A percentile compares a stretch with the other conserved stretches of the same genome.
These are phyloP conservation scores for Panonychus citri DNA, from an alignment of 1,140 invertebrate species.

Conservation along the genomic window DNA sequence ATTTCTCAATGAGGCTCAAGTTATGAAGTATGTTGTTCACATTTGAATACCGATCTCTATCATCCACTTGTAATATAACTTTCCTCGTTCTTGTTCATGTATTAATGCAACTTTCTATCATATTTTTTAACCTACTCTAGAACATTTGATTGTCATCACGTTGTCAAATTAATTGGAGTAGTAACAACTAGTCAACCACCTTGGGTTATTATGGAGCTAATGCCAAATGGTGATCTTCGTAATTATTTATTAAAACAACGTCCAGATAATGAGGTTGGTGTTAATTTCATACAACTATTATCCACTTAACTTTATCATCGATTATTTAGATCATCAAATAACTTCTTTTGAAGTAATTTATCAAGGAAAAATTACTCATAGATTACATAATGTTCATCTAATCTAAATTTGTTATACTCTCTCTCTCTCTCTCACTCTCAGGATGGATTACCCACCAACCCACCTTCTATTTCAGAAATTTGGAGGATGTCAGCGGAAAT, in stretches of 20 bases:
- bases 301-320: background rate
- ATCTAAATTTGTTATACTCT: background rate
- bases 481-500: conserved; percentile 81
- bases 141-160: conserved; percentile 48
- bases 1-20: conserved; percentile 89
- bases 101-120: background rate
- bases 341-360: no score
- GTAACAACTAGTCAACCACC: conserved; percentile 71
- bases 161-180: conserved; percentile 76
- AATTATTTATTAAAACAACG: background rate
- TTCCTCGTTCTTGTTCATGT: no score
- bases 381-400: background rate
- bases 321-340: no score
- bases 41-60: no score
- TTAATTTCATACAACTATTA: background rate
- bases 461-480: conserved; percentile 22
- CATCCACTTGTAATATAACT: no score
- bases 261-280: background rate
- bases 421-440: no score
- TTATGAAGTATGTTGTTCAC: conserved; percentile 60
- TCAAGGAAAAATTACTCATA: no score
- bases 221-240: conserved; percentile 76
- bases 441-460: conserved; percentile 11
- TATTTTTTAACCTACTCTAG: conserved; percentile 2
- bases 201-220: conserved; percentile 88